A percentile compares a stretch with the other conserved stretches of the same genome.
These are phyloP conservation scores for Heliconius melpomene DNA, from an alignment of 1,140 invertebrate genomes.

Conservation along the genomic window DNA sequence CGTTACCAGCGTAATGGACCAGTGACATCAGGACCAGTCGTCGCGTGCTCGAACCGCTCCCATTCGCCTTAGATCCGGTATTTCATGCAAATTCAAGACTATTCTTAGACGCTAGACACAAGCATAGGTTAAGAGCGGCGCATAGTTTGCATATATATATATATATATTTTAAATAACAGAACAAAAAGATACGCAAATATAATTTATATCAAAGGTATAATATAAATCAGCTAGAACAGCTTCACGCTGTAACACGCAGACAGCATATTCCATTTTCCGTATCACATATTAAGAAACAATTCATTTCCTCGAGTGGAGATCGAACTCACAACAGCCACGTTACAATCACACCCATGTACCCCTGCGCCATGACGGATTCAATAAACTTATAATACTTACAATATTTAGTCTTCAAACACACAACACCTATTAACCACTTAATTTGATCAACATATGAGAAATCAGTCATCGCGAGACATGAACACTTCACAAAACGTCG, in stretches of 20 bases:
- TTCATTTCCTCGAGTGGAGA: not conserved
- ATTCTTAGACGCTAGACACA: slow-evolving; percentile 32
- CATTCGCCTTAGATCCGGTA: slow-evolving; percentile 34
- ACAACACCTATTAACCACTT: slow-evolving; percentile 26
- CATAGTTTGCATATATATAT: not conserved
- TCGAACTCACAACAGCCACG: too few species aligned
- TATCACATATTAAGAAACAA: too few species aligned
- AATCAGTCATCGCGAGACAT: slow-evolving; percentile 18
- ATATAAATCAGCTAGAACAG: too few species aligned
- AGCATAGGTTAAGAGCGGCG: not conserved
- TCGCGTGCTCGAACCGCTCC: slow-evolving; percentile 33
- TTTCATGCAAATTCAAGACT: slow-evolving; percentile 31
- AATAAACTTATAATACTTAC: slow-evolving; percentile 2
- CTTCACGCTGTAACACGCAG: too few species aligned
- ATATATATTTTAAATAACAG: not conserved
- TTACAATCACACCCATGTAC: too few species aligned
- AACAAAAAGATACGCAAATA: not conserved
- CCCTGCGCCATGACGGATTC: too few species aligned
- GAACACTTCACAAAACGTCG: not conserved
- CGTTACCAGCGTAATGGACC: slow-evolving; percentile 27
- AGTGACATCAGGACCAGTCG: slow-evolving; percentile 29
- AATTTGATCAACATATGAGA: slow-evolving; percentile 17
- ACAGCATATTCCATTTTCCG: too few species aligned
- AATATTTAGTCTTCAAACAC: slow-evolving; percentile 17
- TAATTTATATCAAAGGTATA: too few species aligned